Conservation (phyloP, 2,797 vertebrate genomes). For the Sebastiscus tertius region DNA sequence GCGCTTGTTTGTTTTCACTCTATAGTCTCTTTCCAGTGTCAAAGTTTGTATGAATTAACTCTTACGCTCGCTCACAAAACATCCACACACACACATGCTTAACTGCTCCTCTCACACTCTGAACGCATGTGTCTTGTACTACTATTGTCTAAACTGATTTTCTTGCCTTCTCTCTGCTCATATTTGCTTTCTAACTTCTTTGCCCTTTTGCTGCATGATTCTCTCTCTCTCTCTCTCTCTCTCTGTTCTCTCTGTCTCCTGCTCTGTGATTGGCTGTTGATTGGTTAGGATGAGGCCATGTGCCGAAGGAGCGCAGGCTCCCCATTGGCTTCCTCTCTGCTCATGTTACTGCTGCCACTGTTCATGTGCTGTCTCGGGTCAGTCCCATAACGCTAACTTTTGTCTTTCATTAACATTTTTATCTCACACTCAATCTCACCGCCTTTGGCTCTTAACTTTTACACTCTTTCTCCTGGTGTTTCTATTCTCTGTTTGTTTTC, state of each 20-base stretch:
- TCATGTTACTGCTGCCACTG: slow-evolving; percentile 97
- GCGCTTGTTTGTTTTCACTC: slow-evolving; percentile 71
- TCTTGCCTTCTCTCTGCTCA: slow-evolving; percentile 49
- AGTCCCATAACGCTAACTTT: slow-evolving; percentile 83
- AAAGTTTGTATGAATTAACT: slow-evolving; percentile 47
- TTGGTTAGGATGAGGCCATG: slow-evolving; percentile 95
- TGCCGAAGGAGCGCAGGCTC: slow-evolving; percentile 92
- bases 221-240: slow-evolving; percentile 86
- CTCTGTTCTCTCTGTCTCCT: slow-evolving; percentile 85
- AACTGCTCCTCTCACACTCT: slow-evolving; percentile 61
- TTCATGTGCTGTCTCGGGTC: slow-evolving; percentile 96
- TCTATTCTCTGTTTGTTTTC: not conserved
- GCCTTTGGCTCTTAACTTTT: not conserved
- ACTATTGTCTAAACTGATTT: slow-evolving; percentile 24
- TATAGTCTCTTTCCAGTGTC: slow-evolving; percentile 60
- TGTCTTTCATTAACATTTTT: slow-evolving; percentile 44
- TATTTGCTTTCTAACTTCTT: slow-evolving; percentile 73
- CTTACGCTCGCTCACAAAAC: slow-evolving; percentile 9
- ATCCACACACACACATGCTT: slow-evolving; percentile 22
- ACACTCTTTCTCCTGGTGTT: slow-evolving; percentile 4
- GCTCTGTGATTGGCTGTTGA: slow-evolving; percentile 81
- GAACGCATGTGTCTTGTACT: slow-evolving; percentile 56
- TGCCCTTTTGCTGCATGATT: slow-evolving; percentile 80
- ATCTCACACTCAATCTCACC: slow-evolving; percentile 9
- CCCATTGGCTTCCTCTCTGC: slow-evolving; percentile 90